phyloP scores from a whole-genome alignment of 1,140 invertebrate genomes.

The Diorhabda carinulata region DNA sequence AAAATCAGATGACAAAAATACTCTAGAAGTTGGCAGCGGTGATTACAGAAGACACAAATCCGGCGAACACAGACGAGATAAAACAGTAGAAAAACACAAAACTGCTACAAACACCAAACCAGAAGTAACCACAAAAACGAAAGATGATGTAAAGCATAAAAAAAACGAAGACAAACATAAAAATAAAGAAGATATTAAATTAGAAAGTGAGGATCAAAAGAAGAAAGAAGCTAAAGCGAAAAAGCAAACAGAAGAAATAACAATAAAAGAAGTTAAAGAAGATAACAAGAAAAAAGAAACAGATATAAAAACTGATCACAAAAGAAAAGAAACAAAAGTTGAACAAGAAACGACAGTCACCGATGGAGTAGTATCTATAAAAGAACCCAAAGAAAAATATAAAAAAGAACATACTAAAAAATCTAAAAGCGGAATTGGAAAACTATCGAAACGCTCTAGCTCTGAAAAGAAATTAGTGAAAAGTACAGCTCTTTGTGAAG shows the following conservation, averaged over 20 bases:
- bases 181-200: constrained; percentile 16
- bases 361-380: constrained; percentile 16
- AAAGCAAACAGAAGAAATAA: neutral
- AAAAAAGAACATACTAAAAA: neutral
- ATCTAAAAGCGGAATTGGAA: constrained; percentile 9
- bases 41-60: constrained; percentile 36
- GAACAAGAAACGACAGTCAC: constrained; percentile 12
- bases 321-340: neutral
- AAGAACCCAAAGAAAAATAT: neutral
- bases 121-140: constrained; percentile 8
- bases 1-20: constrained; percentile 32
- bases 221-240: constrained; percentile 5
- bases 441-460: constrained; percentile 21
- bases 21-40: constrained; percentile 31
- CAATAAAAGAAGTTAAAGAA: constrained; percentile 14
- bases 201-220: constrained; percentile 12
- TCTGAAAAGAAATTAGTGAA: constrained; percentile 30
- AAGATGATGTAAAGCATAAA: constrained; percentile 22
- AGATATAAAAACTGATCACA: neutral
- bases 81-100: constrained; percentile 10
- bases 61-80: constrained; percentile 23
- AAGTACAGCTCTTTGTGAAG: constrained; percentile 26
- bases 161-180: constrained; percentile 17
- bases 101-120: constrained; percentile 5
- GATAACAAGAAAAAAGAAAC: constrained; percentile 1